Base-by-base conservation (phyloP, 2,797 vertebrate species). In the Ptychobarbus kaznakovi region DNA sequence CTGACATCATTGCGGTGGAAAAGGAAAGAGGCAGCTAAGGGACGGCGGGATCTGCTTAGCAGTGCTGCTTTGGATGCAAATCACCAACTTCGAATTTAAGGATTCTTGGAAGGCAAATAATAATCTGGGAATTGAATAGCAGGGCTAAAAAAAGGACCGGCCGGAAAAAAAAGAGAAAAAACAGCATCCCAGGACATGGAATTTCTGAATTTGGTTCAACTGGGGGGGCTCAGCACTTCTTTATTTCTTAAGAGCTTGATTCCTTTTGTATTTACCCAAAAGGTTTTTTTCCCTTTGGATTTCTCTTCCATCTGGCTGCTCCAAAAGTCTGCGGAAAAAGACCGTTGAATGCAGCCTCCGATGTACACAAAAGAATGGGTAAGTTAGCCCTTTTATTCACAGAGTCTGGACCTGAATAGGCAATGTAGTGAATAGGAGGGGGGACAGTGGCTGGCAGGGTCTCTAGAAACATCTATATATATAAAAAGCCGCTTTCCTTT, bases 351-450 rank as follows among this genome's bases (percentile, higher is more conserved):
- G 97, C 97, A 97, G 97, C 95, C 97, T 96, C 96, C 96, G 96
- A 99, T 97, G 98, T 98, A 94, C 97, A 97, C 97, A 97, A 98
- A 98, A 99, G 98, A 98, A 99, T 99, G 98, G 98, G 98, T 99
- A 98, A 99, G 98, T 99, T 96, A 92, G 92, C 90, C 91, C 89
- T 89, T 96, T 97, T 96, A 92, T 96, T 92, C 92, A 75, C 93
- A 90, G 93, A 91, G 91, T 92, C 91, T 94, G 92, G 90, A 91
- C 91, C 91, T 94, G 93, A 95, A 95, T 94, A 94, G 93, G 89
- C 88, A 93, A 93, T 90, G 92, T 91, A 94, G 92, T 92, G 81
- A 82, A 82, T 73, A 53, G 61, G 44, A 16, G 72, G 40, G 70
- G n/a, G 56, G 35, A 56, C 72, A 81, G 63, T 80, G 70, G 18